phyloP scores from a whole-genome alignment of 2,113 vertebrate species.

The Centropus unirufus region DNA sequence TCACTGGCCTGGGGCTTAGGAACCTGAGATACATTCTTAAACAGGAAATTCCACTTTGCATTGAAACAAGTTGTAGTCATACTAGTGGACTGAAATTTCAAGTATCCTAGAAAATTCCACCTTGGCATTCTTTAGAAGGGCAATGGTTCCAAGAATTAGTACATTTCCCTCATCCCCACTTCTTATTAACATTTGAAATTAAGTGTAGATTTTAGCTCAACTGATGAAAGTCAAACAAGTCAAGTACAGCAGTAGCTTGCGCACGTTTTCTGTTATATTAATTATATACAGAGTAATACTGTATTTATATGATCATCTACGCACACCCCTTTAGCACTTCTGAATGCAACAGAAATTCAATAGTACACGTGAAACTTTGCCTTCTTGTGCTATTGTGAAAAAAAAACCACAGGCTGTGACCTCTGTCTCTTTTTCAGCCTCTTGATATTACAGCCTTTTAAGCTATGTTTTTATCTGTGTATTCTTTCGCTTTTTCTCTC shows the following conservation, averaged over 20 bases:
- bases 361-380: neutral
- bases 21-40: slow-evolving; percentile 79
- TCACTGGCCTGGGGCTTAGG: slow-evolving; percentile 70
- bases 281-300: slow-evolving; percentile 62
- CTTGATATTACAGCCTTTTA: neutral
- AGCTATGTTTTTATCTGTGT: neutral
- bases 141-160: slow-evolving; percentile 65
- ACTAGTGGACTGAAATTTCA: slow-evolving; percentile 65
- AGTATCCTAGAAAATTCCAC: slow-evolving; percentile 74
- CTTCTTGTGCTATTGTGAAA: neutral
- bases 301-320: slow-evolving; percentile 52
- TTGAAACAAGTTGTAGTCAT: slow-evolving; percentile 56
- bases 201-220: slow-evolving; percentile 38
- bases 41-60: slow-evolving; percentile 56
- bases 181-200: slow-evolving; percentile 64
- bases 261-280: slow-evolving; percentile 57
- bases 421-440: neutral
- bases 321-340: neutral
- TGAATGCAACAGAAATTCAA: neutral
- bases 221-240: slow-evolving; percentile 67
- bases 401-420: neutral
- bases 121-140: slow-evolving; percentile 73
- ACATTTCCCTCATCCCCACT: slow-evolving; percentile 48
- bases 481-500: neutral
- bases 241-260: slow-evolving; percentile 33